Percentiles rank a stretch among this genome's conserved stretches.
These are phyloP conservation scores for Periophthalmodon schlosseri DNA, from an alignment of 2,113 vertebrate species.

Conservation along the genomic window DNA sequence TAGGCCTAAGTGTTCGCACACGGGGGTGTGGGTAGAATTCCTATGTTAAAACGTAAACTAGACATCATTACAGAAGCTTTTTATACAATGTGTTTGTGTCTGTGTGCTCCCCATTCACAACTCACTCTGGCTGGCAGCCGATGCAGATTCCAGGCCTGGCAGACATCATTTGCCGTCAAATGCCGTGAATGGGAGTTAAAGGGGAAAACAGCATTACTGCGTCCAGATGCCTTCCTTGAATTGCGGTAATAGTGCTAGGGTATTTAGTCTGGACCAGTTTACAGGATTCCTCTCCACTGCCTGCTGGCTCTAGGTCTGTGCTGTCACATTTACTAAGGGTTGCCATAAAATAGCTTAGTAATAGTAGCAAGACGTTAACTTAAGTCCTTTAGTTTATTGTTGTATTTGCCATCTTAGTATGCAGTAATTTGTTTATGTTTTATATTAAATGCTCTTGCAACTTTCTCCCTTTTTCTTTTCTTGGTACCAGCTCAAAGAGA, in stretches of 20 bases:
- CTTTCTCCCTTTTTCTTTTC: neutral
- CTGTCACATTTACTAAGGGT: constrained; percentile 29
- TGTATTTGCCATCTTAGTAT: neutral
- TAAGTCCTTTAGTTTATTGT: neutral
- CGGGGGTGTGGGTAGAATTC: constrained; percentile 2
- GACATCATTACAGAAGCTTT: constrained; percentile 40
- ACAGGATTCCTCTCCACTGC: constrained; percentile 46
- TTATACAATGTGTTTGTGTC: constrained; percentile 39
- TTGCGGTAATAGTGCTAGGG: constrained; percentile 50
- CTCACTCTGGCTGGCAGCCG: constrained; percentile 62
- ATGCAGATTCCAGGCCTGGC: constrained; percentile 61
- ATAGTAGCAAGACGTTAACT: neutral
- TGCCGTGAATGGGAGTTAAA: constrained; percentile 56
- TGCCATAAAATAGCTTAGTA: neutral
- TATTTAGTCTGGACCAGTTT: constrained; percentile 50
- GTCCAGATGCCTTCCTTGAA: constrained; percentile 66
- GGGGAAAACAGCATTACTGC: constrained; percentile 56
- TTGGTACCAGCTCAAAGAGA: neutral
- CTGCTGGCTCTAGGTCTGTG: constrained; percentile 30
- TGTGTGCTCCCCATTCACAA: constrained; percentile 69
- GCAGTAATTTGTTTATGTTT: neutral
- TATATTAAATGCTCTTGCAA: neutral
- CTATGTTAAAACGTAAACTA: constrained; percentile 7
- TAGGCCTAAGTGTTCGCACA: constrained; percentile 8
- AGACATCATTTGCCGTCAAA: constrained; percentile 61